Conservation (phyloP, 2,797 vertebrate species). For the Craterocephalus amniculus region DNA sequence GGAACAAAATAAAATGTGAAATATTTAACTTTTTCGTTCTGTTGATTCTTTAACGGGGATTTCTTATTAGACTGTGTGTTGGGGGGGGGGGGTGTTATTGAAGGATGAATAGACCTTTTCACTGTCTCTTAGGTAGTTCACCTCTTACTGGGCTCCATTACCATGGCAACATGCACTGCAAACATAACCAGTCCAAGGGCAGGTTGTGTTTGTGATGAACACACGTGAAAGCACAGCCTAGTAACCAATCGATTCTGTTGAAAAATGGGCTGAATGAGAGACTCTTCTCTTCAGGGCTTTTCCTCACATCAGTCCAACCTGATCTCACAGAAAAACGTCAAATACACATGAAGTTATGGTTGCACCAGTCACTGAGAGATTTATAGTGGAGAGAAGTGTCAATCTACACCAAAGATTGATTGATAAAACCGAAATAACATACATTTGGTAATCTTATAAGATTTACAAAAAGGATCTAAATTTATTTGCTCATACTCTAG, state of each 20-base stretch:
- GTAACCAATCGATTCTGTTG: neutral
- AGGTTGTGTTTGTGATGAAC: neutral
- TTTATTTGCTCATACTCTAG: no score
- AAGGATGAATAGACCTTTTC: constrained; percentile 5
- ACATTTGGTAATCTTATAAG: no score
- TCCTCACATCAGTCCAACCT: neutral
- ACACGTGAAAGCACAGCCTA: neutral
- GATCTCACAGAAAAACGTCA: no score
- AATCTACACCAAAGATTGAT: neutral
- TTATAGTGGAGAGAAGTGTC: neutral
- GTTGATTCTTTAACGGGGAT: constrained; percentile 17
- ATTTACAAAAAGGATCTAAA: no score
- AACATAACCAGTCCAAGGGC: neutral
- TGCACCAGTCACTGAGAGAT: no score
- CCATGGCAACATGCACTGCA: constrained; percentile 1
- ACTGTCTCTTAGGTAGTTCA: neutral
- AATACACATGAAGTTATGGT: no score
- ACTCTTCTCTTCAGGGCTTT: neutral
- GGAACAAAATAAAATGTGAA: constrained; percentile 83
- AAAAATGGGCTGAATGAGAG: neutral
- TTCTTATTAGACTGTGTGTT: constrained; percentile 1
- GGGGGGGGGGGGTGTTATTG: neutral
- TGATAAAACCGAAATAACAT: neutral
- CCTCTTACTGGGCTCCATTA: neutral
- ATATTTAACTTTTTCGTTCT: constrained; percentile 51